Conservation (phyloP, 2,113 vertebrate genomes). For the Pantherophis guttatus region DNA sequence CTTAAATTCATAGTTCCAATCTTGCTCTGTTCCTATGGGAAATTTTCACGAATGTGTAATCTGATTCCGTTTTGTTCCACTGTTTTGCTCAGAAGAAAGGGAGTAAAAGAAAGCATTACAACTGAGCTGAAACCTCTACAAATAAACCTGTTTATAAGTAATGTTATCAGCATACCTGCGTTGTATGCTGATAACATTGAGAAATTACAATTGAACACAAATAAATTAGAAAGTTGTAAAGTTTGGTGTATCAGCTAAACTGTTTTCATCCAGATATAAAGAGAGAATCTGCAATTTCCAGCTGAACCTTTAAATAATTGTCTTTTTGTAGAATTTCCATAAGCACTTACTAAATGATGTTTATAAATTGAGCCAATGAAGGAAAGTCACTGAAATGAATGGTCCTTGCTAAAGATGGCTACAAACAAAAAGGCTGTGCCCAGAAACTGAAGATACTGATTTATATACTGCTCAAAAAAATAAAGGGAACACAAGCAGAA, state of each 20-base stretch:
- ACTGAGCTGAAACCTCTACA: background rate
- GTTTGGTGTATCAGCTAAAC: background rate
- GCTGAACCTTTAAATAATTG: background rate
- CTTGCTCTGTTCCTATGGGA: no score
- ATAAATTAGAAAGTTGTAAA: background rate
- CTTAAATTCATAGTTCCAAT: background rate
- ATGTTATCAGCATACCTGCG: background rate
- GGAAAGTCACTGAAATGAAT: background rate
- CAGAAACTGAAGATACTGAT: background rate
- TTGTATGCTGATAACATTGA: no score
- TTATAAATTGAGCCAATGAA: background rate
- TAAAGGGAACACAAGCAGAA: no score
- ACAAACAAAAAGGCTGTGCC: background rate
- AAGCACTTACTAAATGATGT: background rate
- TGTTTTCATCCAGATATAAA: background rate
- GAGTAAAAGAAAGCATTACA: background rate
- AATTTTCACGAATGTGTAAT: background rate
- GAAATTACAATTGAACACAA: background rate
- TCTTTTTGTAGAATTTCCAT: background rate
- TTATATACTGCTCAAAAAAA: background rate
- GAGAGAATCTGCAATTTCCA: background rate
- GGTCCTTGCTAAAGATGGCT: background rate
- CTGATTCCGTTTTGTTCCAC: background rate
- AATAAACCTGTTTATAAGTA: background rate
- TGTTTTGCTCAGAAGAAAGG: background rate